Base-by-base conservation (phyloP, 2,797 vertebrate species). In the Triplophysa bombifrons region DNA sequence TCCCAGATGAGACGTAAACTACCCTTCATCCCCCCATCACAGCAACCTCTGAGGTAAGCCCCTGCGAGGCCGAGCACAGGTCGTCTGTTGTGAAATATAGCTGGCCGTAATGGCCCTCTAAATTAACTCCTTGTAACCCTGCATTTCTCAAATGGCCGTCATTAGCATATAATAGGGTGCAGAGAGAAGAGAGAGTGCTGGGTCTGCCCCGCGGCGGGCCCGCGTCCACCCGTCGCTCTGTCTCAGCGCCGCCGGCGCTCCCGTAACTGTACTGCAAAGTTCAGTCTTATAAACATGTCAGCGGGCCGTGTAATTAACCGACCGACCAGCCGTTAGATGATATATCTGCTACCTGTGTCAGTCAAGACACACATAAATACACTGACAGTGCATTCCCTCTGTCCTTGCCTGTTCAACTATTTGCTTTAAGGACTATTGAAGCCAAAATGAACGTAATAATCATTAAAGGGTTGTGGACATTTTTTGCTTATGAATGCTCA, bases 271-370 rank as follows among this genome's bases (percentile, higher is more conserved):
- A 82, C 93, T 89, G 92, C 94, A 98, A 98, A 98, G 97, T 98
- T 98, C 96, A 98, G 94, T 95, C 96, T 95, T 98, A 96, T 98
- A 97, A 97, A 98, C 95, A 95, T 98, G 97, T 98, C 97, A 98
- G 92, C 74, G 85, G 88, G 92, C 86, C 86, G 87, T 74, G 90
- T 95, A 96, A 98, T 97, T 95, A 96, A 97, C 93, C 93, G 92
- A 48, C 13, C 13, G 50, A 93, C 92, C 90, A 88, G 94, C 91
- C 94, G 95, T 95, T 95, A 94, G 94, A 94, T 94, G 95, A 95
- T 93, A 89, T 72, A 91, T 91, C 85, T 84, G 72, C 89, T 95
- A 96, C 94, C 95, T 95, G 94, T 95, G 93, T 96, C 94, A 95
- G 90, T 93, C 91, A 81, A 78, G 89, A 93, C 94, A 27, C 25